Evolutionary conservation across 2,113 vertebrate species (phyloP), one percentile per base, ranked within the genome.

Genomic region (Megaceryle maxima): DNA sequence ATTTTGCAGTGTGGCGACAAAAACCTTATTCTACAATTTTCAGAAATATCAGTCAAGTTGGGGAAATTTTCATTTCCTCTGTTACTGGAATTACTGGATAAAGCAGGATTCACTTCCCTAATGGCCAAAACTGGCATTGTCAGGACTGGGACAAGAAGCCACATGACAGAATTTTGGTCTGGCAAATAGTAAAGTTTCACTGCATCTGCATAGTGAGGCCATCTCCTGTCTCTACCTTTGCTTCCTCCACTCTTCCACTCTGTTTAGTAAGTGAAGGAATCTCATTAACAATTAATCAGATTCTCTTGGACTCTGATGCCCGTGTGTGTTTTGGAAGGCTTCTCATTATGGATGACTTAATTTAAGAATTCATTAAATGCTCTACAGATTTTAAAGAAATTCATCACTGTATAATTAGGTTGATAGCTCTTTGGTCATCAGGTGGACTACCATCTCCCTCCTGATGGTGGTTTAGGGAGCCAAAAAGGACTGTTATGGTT

Each of bases 301-400:
- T 82, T 82, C 86, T 74, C 29, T 69, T 64, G 78, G 88, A 62
- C 70, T 94, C n/a, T 0, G 13, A 59, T 66, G 80, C 73, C 51
- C 93, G 3, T 64, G 50, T 91, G 39, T 93, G 75, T 76, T 96
- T 95, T 67, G 29, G 56, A 92, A 91, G 48, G 22, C 57, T 90
- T 92, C 91, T 95, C 96, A 97, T 96, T 96, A 96, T 21, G 85
- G 77, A 82, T 83, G 72, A 19, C 35, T 95, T 83, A 62, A 88
- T 90, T 97, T 75, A 62, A 92, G 92, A 76, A 80, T 51, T 15
- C 41, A 97, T 96, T 89, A 81, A 92, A 90, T 92, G 81, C 57
- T 94, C 81, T 72, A 91, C n/a, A 91, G 85, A 93, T 94, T 56
- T 92, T 62, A 96, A 97, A 92, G 69, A 60, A 94, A 94, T 94